Evolutionary conservation across 30 jellyfish, hydroid and myxozoan genomes (phyloP).

Genomic region (Pelagia noctiluca): DNA sequence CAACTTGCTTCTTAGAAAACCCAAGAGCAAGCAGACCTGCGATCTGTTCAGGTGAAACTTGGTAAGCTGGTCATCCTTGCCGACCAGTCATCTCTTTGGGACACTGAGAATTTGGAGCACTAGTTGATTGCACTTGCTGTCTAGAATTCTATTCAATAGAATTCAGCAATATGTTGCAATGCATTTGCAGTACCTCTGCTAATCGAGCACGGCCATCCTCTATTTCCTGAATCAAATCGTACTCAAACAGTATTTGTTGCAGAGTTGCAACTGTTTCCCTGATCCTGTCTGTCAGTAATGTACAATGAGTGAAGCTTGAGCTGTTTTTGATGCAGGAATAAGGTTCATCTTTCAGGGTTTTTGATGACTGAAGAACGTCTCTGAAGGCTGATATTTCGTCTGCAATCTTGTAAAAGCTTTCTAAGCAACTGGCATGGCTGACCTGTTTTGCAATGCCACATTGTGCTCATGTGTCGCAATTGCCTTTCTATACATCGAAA

Average conservation of each 20-base stretch:
- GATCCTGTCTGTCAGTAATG: not conserved
- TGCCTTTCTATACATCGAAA: not conserved
- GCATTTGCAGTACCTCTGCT: not conserved
- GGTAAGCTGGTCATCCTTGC: conserved; percentile 2
- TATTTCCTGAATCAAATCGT: no score
- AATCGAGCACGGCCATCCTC: not conserved
- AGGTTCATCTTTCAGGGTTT: not conserved
- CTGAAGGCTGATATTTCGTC: not conserved
- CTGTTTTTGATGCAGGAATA: not conserved
- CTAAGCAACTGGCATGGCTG: not conserved
- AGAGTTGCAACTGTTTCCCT: not conserved
- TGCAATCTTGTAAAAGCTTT: not conserved
- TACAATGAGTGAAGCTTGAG: not conserved
- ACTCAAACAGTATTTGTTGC: no score
- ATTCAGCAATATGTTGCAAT: not conserved
- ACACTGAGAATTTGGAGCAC: no score
- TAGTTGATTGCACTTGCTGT: no score
- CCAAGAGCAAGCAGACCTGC: not conserved
- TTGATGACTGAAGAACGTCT: not conserved
- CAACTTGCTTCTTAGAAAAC: not conserved
- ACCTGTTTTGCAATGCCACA: not conserved
- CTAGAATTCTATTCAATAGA: no score
- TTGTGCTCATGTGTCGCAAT: not conserved
- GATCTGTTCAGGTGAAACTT: not conserved
- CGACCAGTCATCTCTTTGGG: no score